Conservation (phyloP, 35 echinoderm and acorn worm species). For the Diadema setosum region DNA sequence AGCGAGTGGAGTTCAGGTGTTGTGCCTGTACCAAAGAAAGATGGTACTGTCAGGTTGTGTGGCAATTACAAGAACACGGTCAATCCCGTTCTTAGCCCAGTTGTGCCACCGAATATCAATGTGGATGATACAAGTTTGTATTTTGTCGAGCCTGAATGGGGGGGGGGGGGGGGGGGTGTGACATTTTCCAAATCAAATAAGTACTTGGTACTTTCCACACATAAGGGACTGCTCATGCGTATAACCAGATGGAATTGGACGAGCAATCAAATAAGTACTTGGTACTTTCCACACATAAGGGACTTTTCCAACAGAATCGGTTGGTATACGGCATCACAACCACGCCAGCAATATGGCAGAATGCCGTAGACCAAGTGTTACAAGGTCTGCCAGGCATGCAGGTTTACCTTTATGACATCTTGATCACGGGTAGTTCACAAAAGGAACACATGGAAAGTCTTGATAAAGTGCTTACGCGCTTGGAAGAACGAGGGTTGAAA, state of each 20-base stretch:
- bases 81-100: slow-evolving; percentile 22
- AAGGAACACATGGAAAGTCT: slow-evolving; percentile 30
- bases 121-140: slow-evolving; percentile 64
- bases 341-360: slow-evolving; percentile 40
- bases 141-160: slow-evolving; percentile 33
- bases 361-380: slow-evolving; percentile 28
- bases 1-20: slow-evolving; percentile 30
- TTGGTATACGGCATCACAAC: slow-evolving; percentile 55
- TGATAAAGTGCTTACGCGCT: slow-evolving; percentile 23
- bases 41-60: slow-evolving; percentile 41
- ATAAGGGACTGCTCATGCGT: slow-evolving; percentile 38
- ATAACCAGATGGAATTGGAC: slow-evolving; percentile 49
- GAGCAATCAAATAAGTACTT: slow-evolving; percentile 15
- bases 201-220: too few species aligned
- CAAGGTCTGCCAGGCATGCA: neutral
- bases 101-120: slow-evolving; percentile 38
- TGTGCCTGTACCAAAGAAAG: slow-evolving; percentile 19
- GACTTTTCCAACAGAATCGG: slow-evolving; percentile 35
- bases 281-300: slow-evolving; percentile 13
- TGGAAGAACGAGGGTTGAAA: slow-evolving; percentile 12
- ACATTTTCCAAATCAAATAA: slow-evolving; percentile 36
- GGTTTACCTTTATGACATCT: slow-evolving; percentile 42
- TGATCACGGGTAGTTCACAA: slow-evolving; percentile 1
- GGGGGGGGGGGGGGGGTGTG: neutral
- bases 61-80: slow-evolving; percentile 50